A percentile compares a stretch with the other conserved stretches of the same genome.
Conservation (phyloP, 2,113 vertebrate species). For the Carassius carassius region DNA sequence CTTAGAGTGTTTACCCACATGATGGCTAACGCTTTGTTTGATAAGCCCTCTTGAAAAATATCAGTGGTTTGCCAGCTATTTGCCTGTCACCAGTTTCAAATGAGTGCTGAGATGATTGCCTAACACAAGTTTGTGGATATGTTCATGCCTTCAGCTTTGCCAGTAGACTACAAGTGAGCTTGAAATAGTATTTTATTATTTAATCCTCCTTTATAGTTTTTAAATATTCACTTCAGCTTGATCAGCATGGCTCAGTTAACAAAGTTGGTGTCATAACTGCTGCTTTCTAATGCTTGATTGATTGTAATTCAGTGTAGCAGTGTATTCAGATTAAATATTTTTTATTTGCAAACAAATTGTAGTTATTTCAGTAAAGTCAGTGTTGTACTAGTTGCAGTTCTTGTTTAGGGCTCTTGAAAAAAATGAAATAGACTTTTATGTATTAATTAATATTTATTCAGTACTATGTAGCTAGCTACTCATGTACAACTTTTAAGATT, state of each 20-base stretch:
- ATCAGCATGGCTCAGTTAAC: neutral
- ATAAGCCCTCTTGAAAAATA: slow-evolving; percentile 57
- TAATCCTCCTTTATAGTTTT: neutral
- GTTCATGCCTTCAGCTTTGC: neutral
- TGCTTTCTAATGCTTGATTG: neutral
- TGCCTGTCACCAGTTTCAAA: slow-evolving; percentile 54
- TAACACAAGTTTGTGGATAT: slow-evolving; percentile 51
- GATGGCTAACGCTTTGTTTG: slow-evolving; percentile 39
- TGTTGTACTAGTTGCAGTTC: neutral
- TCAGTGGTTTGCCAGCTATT: slow-evolving; percentile 49
- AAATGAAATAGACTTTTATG: too few relatives aligned
- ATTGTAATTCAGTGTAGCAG: neutral
- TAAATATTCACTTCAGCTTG: neutral
- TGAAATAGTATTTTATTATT: slow-evolving; percentile 9
- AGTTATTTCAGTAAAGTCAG: neutral
- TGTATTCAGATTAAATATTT: neutral
- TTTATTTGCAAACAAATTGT: neutral
- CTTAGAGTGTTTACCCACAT: slow-evolving; percentile 39
- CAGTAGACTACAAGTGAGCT: neutral
- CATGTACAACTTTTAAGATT: neutral
- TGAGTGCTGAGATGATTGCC: slow-evolving; percentile 38
- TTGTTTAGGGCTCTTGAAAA: neutral
- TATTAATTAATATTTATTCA: too few relatives aligned
- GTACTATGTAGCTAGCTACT: too few relatives aligned
- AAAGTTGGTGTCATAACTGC: neutral